Percentiles rank a stretch among this genome's conserved stretches.
Evolutionary conservation across 2,797 vertebrate genomes (phyloP).

Genomic region (Sebastes hubbsi): DNA sequence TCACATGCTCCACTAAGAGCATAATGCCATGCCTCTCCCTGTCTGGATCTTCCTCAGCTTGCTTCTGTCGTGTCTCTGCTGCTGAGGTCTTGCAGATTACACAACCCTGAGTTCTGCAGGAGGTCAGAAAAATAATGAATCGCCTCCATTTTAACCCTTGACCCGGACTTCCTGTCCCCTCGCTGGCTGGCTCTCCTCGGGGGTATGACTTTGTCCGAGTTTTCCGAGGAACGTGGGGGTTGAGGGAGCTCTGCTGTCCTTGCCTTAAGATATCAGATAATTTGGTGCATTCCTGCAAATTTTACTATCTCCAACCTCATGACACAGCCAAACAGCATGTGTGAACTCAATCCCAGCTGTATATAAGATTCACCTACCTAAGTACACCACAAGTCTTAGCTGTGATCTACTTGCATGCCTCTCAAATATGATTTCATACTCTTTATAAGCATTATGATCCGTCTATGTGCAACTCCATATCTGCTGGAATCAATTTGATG

Average conservation of each 20-base stretch:
- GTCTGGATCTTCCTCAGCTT: conserved; percentile 4
- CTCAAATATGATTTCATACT: neutral
- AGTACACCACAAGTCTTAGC: neutral
- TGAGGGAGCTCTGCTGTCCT: conserved; percentile 5
- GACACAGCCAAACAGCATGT: neutral
- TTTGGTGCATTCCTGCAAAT: neutral
- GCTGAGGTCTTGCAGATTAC: neutral
- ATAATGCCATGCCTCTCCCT: conserved; percentile 7
- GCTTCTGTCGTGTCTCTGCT: neutral
- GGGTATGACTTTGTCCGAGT: neutral
- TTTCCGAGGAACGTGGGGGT: conserved; percentile 10
- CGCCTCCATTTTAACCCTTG: conserved; percentile 56
- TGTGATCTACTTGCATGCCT: neutral
- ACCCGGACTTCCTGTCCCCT: conserved; percentile 69
- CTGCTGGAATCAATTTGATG: neutral
- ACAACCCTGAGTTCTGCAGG: conserved; percentile 14
- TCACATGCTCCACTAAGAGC: conserved; percentile 64
- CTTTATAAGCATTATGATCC: neutral
- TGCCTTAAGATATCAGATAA: conserved; percentile 13
- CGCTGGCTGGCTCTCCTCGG: conserved; percentile 11
- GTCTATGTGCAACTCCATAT: neutral
- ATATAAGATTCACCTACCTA: neutral
- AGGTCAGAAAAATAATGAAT: conserved; percentile 52
- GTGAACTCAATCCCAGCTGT: neutral
- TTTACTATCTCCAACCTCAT: neutral